These are phyloP conservation scores for Alloscopus bannaensis DNA, from an alignment of 2,888 invertebrate genomes.

Conservation along the genomic window DNA sequence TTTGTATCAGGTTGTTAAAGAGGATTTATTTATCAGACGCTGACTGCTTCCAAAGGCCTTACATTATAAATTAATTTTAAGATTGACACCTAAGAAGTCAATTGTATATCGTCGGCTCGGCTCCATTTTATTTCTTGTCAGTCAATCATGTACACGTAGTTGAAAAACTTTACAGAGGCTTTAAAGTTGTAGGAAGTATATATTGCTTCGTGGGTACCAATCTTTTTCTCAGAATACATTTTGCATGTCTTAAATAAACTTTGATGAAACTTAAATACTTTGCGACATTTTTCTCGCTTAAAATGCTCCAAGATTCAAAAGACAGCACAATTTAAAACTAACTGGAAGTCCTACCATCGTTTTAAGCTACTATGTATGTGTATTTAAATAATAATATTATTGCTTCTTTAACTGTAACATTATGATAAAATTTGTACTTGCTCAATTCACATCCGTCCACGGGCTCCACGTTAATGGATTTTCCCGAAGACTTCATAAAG, in stretches of 20 bases:
- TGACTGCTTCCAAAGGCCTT: background rate
- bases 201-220: too few species aligned
- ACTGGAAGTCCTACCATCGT: background rate
- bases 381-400: background rate
- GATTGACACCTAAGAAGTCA: too few species aligned
- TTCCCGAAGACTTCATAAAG: conserved; percentile 22
- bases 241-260: too few species aligned
- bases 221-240: too few species aligned
- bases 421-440: background rate
- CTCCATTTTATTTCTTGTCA: too few species aligned
- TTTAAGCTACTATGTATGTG: background rate
- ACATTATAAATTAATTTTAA: background rate
- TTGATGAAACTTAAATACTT: too few species aligned
- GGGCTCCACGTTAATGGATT: conserved; percentile 14
- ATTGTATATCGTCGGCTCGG: too few species aligned
- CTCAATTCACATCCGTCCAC: background rate
- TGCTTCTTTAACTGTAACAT: background rate
- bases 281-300: too few species aligned
- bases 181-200: too few species aligned
- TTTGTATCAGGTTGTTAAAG: background rate
- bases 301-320: too few species aligned
- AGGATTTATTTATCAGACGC: background rate
- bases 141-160: background rate
- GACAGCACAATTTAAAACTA: background rate
- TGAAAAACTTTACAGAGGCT: background rate